Evolutionary conservation across 2,113 vertebrate species (phyloP).

Genomic region (Bolborhynchus lineola): DNA sequence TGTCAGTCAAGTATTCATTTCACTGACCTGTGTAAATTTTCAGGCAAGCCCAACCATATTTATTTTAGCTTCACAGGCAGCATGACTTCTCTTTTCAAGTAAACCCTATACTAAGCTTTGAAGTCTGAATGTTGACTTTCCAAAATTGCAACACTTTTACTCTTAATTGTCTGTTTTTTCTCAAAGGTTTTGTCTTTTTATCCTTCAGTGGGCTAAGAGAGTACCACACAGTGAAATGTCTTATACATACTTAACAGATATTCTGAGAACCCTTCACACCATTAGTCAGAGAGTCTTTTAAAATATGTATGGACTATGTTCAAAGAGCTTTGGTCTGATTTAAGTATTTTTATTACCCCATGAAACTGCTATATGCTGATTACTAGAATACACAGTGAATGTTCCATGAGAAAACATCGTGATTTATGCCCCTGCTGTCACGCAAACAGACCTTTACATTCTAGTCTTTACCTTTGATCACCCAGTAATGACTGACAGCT

Average conservation of each 20-base stretch:
- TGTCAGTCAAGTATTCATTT: slow-evolving; percentile 18
- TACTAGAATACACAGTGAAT: background rate
- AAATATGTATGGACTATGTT: background rate
- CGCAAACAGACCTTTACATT: background rate
- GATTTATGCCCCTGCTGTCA: background rate
- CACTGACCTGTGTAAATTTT: background rate
- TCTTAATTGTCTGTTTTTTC: background rate
- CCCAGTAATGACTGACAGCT: background rate
- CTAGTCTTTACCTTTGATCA: background rate
- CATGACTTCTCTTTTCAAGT: background rate
- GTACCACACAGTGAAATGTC: background rate
- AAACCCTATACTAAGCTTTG: background rate
- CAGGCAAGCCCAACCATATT: background rate
- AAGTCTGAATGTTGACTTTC: background rate
- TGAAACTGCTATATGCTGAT: background rate
- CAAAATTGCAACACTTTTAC: background rate
- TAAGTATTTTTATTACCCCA: background rate
- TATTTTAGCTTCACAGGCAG: background rate
- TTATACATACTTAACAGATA: background rate
- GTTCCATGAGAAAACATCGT: background rate
- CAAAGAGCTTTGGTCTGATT: background rate
- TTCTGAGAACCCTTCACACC: background rate
- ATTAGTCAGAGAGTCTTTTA: background rate
- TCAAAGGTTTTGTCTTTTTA: background rate
- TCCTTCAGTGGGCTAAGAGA: background rate